These are phyloP conservation scores for Thera britannica DNA, from an alignment of 2,888 invertebrate species.

Conservation along the genomic window DNA sequence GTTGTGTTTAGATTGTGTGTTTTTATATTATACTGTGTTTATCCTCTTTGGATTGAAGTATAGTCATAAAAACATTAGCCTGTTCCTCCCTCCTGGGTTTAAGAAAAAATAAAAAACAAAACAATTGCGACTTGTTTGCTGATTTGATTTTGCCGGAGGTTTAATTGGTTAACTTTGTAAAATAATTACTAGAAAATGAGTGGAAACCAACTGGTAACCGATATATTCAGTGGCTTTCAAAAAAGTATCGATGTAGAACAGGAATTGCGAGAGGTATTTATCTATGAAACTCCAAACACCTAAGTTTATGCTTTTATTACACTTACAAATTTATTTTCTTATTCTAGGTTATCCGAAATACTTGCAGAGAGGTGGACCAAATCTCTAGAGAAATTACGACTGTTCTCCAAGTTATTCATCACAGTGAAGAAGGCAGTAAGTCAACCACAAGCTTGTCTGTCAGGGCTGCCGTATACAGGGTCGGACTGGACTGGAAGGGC, in stretches of 20 bases:
- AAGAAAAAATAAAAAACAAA: too few species aligned
- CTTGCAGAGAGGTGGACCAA: constrained; percentile 91
- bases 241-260: constrained; percentile 91
- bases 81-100: too few species aligned
- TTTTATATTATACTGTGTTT: too few species aligned
- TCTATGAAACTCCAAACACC: neutral
- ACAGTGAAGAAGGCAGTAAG: constrained; percentile 88
- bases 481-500: too few species aligned
- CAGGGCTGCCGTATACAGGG: too few species aligned
- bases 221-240: constrained; percentile 88
- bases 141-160: neutral
- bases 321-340: neutral
- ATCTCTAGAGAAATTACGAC: constrained; percentile 91
- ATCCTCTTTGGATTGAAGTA: too few species aligned
- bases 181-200: constrained; percentile 17
- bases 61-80: too few species aligned
- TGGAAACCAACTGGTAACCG: constrained; percentile 28
- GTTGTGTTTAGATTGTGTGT: too few species aligned
- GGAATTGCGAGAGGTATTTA: constrained; percentile 90
- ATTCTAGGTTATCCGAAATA: constrained; percentile 87
- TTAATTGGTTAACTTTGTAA: neutral
- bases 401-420: constrained; percentile 92
- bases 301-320: neutral
- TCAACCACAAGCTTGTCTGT: constrained; percentile 31
- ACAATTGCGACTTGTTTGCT: neutral